Evolutionary conservation across 2,888 invertebrate genomes (phyloP).

Genomic region (Drosophila atripex): DNA sequence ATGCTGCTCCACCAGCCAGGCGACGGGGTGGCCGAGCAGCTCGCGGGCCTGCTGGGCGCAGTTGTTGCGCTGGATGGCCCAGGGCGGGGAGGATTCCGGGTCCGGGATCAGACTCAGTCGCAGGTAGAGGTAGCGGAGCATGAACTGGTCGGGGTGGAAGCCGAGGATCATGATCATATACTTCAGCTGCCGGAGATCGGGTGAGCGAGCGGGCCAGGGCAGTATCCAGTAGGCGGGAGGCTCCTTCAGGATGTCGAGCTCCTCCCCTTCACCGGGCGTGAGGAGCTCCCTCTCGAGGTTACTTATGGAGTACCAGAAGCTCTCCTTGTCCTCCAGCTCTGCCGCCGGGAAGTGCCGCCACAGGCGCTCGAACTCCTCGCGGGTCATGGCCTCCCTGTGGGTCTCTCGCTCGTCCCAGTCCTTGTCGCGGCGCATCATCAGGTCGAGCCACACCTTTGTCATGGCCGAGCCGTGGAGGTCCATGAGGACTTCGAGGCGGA

Average conservation of each 20-base stretch:
- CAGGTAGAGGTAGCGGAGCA: constrained; percentile 39
- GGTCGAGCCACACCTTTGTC: background rate
- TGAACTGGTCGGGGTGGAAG: background rate
- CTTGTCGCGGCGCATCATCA: background rate
- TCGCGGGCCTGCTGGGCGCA: constrained; percentile 54
- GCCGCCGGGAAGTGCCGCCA: background rate
- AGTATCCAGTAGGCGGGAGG: constrained; percentile 45
- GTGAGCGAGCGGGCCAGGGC: constrained; percentile 35
- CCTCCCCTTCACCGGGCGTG: background rate
- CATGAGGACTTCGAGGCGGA: constrained; percentile 1
- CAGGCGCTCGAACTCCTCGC: constrained; percentile 14
- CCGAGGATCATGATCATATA: background rate
- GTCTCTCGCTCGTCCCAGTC: background rate
- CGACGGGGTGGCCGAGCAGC: constrained; percentile 53
- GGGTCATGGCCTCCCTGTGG: background rate
- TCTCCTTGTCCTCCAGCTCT: background rate
- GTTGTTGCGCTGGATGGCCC: constrained; percentile 28
- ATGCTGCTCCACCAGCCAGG: constrained; percentile 51
- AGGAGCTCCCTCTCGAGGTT: background rate
- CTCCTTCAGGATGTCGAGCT: background rate
- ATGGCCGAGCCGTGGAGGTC: background rate
- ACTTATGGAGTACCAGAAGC: background rate
- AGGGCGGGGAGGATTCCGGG: background rate
- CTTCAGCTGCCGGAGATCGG: background rate
- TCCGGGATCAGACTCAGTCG: constrained; percentile 35